Base-by-base conservation (phyloP, 2,797 vertebrate genomes). In the Lepus townsendii region DNA sequence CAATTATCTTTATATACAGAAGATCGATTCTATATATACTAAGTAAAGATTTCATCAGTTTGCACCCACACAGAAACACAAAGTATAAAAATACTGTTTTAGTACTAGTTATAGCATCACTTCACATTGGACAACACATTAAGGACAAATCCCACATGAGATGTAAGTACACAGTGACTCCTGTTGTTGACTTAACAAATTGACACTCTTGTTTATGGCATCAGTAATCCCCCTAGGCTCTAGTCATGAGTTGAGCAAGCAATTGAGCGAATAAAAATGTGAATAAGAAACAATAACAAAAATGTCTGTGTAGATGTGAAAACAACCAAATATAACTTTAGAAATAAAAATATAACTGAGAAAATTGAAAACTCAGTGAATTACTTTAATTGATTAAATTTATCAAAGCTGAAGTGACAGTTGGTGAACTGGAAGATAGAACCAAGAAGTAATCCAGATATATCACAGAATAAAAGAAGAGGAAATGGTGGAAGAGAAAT, bases 401-500 rank as follows among this genome's bases (percentile, higher is more conserved):
- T 62, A 27, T 60, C 30, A 78, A 30, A 47, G 17, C 26, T 91
- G 20, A 63, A 32, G 19, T 54, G 8, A 80, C 2, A 85, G 88
- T 22, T 75, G 20, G 2, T 75, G 63, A 80, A 62, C 24, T n/a
- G 12, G 5, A 84, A 77, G 19, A 19, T 4, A 66, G 32, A 80
- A 35, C 12, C 54, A n/a, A 60, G 66, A 32, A 83, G 54, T 73
- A 57, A 60, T 26, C 38, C n/a, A 66, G 66, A 38, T 52, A 1
- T 72, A 73, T 72, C 12, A 83, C 8, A 83, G 54, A 86, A 96
- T 35, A 75, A 91, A 86, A 62, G 14, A 72, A 54, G 14, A 54
- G 38, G 38, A 88, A 88, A 66, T 32, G 83, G 10, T 77, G 24
- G 32, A 84, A 69, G 13, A 71, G 68, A 65, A 57, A 57, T 47